Evolutionary conservation across 2,113 vertebrate species (phyloP), one percentile per base, ranked within the genome.

Genomic region (Sinocyclocheilus maitianheensis): DNA sequence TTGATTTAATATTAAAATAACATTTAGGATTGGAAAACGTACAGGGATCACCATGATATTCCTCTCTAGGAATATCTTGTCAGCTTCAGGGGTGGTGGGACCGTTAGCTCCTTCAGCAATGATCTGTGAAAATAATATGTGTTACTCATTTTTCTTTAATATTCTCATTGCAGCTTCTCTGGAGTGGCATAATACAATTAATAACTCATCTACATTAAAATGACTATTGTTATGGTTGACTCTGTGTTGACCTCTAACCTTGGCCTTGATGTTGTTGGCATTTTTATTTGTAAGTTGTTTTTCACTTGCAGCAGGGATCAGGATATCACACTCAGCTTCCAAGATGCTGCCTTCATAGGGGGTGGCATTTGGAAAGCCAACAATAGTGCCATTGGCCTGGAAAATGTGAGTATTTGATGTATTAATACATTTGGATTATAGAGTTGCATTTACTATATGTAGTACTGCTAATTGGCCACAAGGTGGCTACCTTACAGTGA

Each of bases 1-100:
- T n/a, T 10, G 58, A n/a, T 60, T 60, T 60, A 10, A 22, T n/a
- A 60, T 9, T 22, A 60, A 60, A n/a, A 84, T 0, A 84, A 43
- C 20, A 77, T 22, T 48, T 63, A 10, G 46, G 34, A 72, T 43
- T 34, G 58, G 4, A 40, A 30, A 5, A 91, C 97, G 95, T 91
- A 99, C 97, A 85, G 98, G 98, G 91, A 99, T 98, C 91, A 99
- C 98, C 96, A 99, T 93, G 85, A 98, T 94, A 89, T 98, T 98
- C 84, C 96, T 94, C 88, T 98, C 97, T 92, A 99, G 92, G 91
- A 99, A 99, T 92, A 99, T 96, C 91, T 93, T 96, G 89, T 99
- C 97, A 6, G 97, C 97, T 80, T 97, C 97, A 2, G 97, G 97
- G 60, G 98, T 99, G 1, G 97, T 99, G 3, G 97, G 97, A 40